Percentiles rank a stretch among this genome's conserved stretches.
phyloP scores from a whole-genome alignment of 2,888 invertebrate genomes.

The Osmoderma eremita region DNA sequence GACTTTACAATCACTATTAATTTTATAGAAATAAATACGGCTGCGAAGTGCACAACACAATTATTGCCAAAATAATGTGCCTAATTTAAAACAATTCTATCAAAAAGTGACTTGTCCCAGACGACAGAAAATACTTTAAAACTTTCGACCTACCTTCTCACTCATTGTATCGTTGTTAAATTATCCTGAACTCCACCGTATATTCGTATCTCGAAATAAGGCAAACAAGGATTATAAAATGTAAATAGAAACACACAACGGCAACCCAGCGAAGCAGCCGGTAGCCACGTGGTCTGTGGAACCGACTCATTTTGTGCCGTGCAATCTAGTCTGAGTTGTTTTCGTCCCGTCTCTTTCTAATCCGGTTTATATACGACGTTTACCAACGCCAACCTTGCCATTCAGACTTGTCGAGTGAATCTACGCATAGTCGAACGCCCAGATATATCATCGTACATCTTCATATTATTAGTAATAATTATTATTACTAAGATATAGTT shows the following conservation, averaged over 20 bases:
- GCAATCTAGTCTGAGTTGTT: conserved; percentile 52
- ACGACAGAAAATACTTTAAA: too few relatives aligned
- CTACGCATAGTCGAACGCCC: not conserved
- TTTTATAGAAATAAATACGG: too few relatives aligned
- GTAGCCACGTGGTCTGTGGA: conserved; percentile 43
- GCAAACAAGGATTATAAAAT: conserved; percentile 1
- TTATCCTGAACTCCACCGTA: not conserved
- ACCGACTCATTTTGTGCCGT: conserved; percentile 6
- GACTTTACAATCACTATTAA: too few relatives aligned
- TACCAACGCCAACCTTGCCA: conserved; percentile 46
- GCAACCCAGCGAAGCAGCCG: conserved; percentile 38
- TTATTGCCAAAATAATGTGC: too few relatives aligned
- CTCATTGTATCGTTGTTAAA: too few relatives aligned
- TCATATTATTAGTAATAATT: too few relatives aligned
- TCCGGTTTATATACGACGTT: conserved; percentile 54
- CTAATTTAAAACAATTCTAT: too few relatives aligned
- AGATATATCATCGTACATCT: too few relatives aligned
- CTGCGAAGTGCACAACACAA: too few relatives aligned
- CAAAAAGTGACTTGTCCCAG: too few relatives aligned
- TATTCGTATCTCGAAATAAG: not conserved
- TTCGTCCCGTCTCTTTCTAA: conserved; percentile 56
- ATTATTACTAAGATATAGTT: too few relatives aligned
- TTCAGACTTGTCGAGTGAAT: conserved; percentile 45
- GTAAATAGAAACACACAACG: conserved; percentile 7
- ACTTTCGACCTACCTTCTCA: too few relatives aligned